Percentiles rank a stretch among this genome's conserved stretches.
These are phyloP conservation scores for Pangasius krempfi DNA, from an alignment of 2,797 vertebrate species.

Conservation along the genomic window DNA sequence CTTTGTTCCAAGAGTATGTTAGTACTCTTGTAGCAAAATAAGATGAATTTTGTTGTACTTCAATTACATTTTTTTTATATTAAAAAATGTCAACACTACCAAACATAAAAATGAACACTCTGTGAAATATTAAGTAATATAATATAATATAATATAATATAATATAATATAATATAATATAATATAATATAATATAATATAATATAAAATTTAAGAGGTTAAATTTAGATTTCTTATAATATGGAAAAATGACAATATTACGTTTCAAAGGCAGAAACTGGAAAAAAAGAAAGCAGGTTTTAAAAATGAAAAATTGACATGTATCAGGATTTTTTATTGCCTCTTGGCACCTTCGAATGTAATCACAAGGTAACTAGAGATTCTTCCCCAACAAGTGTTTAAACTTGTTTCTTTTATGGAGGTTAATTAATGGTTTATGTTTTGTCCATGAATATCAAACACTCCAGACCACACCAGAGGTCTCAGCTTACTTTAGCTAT, in stretches of 20 bases:
- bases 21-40: too few relatives aligned
- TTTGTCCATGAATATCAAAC: not conserved
- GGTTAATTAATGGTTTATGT: not conserved
- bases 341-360: not conserved
- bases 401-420: not conserved
- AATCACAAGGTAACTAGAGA: not conserved
- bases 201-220: not conserved
- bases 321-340: not conserved
- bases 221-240: not conserved
- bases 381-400: not conserved
- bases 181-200: not conserved
- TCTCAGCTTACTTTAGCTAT: constrained; percentile 80
- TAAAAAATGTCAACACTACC: not conserved
- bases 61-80: too few relatives aligned
- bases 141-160: not conserved
- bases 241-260: not conserved
- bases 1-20: too few relatives aligned
- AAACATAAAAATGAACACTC: not conserved
- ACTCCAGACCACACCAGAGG: not conserved
- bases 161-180: not conserved
- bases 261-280: not conserved
- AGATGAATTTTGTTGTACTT: too few relatives aligned
- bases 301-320: not conserved
- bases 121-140: too few relatives aligned
- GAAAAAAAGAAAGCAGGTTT: not conserved